Evolutionary conservation across 2,888 invertebrate genomes (phyloP).

Genomic region (Quadriops clusia): DNA sequence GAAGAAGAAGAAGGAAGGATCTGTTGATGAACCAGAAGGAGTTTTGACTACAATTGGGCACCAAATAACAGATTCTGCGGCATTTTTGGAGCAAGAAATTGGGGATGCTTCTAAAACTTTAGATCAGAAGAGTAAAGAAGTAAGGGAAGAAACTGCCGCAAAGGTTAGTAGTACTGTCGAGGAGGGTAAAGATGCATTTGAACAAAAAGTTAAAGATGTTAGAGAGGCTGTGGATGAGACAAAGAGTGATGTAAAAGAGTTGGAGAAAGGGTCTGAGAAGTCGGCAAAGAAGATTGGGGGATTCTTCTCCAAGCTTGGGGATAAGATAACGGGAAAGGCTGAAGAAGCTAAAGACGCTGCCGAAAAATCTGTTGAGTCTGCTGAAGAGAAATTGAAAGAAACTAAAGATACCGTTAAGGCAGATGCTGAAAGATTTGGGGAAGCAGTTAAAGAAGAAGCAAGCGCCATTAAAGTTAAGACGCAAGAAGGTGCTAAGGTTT

Average conservation of each 20-base stretch:
- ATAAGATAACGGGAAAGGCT: conserved; percentile 8
- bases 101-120: conserved; percentile 7
- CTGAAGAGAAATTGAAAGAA: conserved; percentile 7
- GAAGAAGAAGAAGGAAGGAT: conserved; percentile 14
- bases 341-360: conserved; percentile 13
- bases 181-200: conserved; percentile 5
- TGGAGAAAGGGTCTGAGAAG: conserved; percentile 25
- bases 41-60: no score
- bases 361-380: conserved; percentile 4
- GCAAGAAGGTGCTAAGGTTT: conserved; percentile 6
- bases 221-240: conserved; percentile 22
- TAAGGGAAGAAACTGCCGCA: conserved; percentile 8
- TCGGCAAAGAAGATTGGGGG: conserved; percentile 29
- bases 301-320: conserved; percentile 19
- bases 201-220: conserved; percentile 12
- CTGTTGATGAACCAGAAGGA: conserved; percentile 7
- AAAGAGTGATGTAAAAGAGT: no score
- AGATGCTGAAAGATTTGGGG: conserved; percentile 2
- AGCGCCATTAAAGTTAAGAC: conserved; percentile 9
- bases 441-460: conserved; percentile 9
- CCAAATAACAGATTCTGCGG: no score
- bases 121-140: conserved; percentile 7
- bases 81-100: conserved; percentile 11
- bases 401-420: conserved; percentile 5
- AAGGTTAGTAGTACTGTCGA: conserved; percentile 7